Conservation (phyloP, 2,113 vertebrate genomes). For the Mirza zaza region DNA sequence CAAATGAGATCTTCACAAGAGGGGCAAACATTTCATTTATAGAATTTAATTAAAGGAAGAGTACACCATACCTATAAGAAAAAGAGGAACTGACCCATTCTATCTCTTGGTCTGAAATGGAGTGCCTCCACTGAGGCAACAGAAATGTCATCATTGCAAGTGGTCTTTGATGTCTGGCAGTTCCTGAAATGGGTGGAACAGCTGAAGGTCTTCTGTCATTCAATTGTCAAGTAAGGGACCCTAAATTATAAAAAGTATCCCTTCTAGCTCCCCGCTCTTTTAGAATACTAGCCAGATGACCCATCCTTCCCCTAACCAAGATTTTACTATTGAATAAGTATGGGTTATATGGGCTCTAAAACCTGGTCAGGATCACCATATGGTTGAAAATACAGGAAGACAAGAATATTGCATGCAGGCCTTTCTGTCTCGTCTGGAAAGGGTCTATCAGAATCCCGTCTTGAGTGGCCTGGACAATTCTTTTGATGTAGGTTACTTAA, state of each 20-base stretch:
- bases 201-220: neutral
- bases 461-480: neutral
- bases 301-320: neutral
- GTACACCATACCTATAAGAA: neutral
- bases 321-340: neutral
- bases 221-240: neutral
- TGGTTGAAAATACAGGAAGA: neutral
- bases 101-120: neutral
- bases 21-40: neutral
- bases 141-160: neutral
- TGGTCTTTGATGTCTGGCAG: neutral
- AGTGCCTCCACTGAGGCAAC: neutral
- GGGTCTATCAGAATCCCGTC: neutral
- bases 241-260: neutral
- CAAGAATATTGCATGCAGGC: neutral
- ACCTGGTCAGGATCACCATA: neutral
- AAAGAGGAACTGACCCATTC: neutral
- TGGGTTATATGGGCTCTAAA: neutral
- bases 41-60: neutral
- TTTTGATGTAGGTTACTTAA: neutral
- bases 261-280: neutral
- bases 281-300: neutral
- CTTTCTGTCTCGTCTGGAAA: neutral
- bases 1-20: neutral
- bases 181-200: neutral